Conservation (phyloP, 2,113 vertebrate species). For the Elephas maximus region DNA sequence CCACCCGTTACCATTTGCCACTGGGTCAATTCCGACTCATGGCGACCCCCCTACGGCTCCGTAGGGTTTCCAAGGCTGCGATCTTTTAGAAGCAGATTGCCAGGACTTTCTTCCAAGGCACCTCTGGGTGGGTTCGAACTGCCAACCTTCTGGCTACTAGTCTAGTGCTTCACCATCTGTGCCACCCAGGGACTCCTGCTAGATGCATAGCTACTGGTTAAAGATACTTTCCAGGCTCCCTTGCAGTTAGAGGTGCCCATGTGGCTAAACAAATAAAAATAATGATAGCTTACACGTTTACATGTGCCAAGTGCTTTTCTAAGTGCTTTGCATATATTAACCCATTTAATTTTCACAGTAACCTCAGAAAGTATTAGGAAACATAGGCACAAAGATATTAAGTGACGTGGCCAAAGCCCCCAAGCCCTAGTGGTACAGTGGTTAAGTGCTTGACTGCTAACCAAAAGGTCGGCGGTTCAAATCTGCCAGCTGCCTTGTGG, state of each 20-base stretch:
- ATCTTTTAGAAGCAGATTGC: not conserved
- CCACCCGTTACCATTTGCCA: not conserved
- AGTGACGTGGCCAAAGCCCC: not conserved
- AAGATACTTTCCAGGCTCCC: not conserved
- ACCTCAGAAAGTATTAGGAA: not conserved
- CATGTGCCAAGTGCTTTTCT: not conserved
- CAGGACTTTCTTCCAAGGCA: not conserved
- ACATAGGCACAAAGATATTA: not conserved
- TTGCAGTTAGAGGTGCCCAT: not conserved
- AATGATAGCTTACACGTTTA: not conserved
- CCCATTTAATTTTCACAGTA: conserved; percentile 1
- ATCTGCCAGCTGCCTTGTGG: too few relatives aligned
- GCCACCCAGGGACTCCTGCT: not conserved
- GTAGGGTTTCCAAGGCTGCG: not conserved
- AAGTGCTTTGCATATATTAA: not conserved
- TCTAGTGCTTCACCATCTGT: not conserved
- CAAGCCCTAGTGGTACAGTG: too few relatives aligned
- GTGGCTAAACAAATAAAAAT: not conserved
- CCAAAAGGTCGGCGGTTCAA: too few relatives aligned
- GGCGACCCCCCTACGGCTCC: not conserved
- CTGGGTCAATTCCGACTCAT: not conserved
- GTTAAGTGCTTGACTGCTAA: too few relatives aligned
- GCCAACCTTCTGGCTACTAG: not conserved
- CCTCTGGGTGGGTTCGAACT: not conserved
- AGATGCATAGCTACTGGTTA: not conserved